Percentiles rank a stretch among this genome's conserved stretches.
phyloP scores from a whole-genome alignment of 2,797 vertebrate species.

The Australoheros facetus region DNA sequence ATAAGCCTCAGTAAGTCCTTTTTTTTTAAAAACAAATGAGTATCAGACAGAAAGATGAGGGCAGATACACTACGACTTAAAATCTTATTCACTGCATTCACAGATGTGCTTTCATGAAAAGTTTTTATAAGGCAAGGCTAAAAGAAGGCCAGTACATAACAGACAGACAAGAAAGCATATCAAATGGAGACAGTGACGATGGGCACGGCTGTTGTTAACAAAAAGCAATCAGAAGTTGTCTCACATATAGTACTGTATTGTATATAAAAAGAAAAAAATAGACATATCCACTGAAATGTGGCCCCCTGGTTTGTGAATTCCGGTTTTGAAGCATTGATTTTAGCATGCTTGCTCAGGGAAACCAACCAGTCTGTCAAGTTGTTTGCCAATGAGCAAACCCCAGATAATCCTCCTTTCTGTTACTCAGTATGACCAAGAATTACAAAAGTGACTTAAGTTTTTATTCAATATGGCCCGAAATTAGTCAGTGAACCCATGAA shows the following conservation, averaged over 20 bases:
- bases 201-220: not conserved
- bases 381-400: not conserved
- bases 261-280: not conserved
- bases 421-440: not conserved
- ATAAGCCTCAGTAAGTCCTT: conserved; percentile 26
- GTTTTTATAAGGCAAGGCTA: not conserved
- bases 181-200: not conserved
- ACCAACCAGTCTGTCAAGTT: not conserved
- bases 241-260: not conserved
- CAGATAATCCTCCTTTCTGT: not conserved
- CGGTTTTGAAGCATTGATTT: too few relatives aligned
- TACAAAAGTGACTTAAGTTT: not conserved
- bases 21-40: conserved; percentile 28
- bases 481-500: not conserved
- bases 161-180: not conserved
- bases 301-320: not conserved
- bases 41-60: conserved; percentile 33
- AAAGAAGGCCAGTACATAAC: conserved; percentile 4
- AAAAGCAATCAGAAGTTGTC: not conserved
- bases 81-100: conserved; percentile 25
- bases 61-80: conserved; percentile 22
- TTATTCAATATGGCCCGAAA: not conserved
- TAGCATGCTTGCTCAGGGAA: not conserved
- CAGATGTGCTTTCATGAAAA: not conserved
- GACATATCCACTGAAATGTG: not conserved